phyloP scores from a whole-genome alignment of 2,888 invertebrate genomes.

The Aporophyla lueneburgensis region DNA sequence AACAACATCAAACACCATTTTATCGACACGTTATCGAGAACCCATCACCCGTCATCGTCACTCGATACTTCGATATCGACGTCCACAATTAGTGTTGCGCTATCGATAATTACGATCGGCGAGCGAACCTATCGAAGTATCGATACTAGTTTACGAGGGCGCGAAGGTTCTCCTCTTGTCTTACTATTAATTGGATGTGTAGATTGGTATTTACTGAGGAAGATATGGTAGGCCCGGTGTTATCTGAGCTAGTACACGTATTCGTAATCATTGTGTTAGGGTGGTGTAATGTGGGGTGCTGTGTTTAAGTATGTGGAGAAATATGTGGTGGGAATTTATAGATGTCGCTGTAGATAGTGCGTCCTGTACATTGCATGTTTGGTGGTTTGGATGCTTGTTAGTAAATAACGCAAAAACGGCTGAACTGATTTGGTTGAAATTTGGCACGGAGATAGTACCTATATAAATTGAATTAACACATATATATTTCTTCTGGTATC shows the following conservation, averaged over 20 bases:
- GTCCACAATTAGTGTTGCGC: conserved; percentile 82
- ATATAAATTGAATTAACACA: too few relatives aligned
- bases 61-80: conserved; percentile 75
- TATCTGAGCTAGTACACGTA: conserved; percentile 53
- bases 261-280: conserved; percentile 61
- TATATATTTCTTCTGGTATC: too few relatives aligned
- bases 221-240: conserved; percentile 60
- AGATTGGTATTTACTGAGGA: conserved; percentile 68
- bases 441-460: too few relatives aligned
- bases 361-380: background rate
- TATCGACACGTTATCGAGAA: conserved; percentile 63
- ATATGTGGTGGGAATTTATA: conserved; percentile 8
- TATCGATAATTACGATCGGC: conserved; percentile 88
- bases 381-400: too few relatives aligned
- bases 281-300: conserved; percentile 30
- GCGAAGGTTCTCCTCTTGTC: conserved; percentile 66
- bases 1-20: conserved; percentile 17
- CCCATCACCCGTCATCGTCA: conserved; percentile 73
- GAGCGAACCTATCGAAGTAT: conserved; percentile 68
- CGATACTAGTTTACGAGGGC: conserved; percentile 70
- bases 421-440: too few relatives aligned
- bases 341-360: background rate
- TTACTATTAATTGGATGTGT: conserved; percentile 70
- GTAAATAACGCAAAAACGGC: too few relatives aligned
- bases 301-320: conserved; percentile 5